phyloP scores from a whole-genome alignment of 2,797 vertebrate species.

The Chelidonichthys spinosus region DNA sequence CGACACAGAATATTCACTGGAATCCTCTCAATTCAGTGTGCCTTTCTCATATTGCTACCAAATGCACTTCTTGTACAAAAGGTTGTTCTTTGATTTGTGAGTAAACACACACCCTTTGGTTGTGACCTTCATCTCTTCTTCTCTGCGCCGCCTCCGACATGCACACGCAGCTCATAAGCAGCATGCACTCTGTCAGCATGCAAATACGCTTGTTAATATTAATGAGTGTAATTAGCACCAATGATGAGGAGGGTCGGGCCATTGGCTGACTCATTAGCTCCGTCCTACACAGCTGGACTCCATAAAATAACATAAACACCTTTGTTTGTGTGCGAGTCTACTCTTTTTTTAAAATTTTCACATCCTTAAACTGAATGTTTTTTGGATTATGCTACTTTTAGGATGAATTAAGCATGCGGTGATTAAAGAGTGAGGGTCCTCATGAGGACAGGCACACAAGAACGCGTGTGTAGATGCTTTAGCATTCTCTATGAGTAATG shows the following conservation, averaged over 20 bases:
- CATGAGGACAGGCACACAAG: background rate
- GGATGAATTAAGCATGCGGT: background rate
- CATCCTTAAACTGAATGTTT: background rate
- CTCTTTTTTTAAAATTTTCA: background rate
- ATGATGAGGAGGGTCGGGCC: slow-evolving; percentile 65
- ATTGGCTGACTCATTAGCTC: slow-evolving; percentile 47
- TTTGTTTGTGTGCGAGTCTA: slow-evolving; percentile 1
- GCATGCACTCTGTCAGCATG: slow-evolving; percentile 56
- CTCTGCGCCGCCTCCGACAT: slow-evolving; percentile 23
- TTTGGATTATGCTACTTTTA: background rate
- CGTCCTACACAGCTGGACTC: slow-evolving; percentile 68
- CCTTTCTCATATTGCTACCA: background rate
- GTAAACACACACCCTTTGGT: slow-evolving; percentile 2
- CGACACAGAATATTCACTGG: background rate
- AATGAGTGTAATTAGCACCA: slow-evolving; percentile 76
- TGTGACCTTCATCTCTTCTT: slow-evolving; percentile 31
- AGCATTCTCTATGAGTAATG: slow-evolving; percentile 18
- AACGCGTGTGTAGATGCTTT: background rate
- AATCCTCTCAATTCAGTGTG: too few species aligned
- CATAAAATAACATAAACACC: slow-evolving; percentile 29
- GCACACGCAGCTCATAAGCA: slow-evolving; percentile 52
- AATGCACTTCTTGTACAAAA: too few species aligned
- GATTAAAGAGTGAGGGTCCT: background rate
- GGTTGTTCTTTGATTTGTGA: background rate
- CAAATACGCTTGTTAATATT: slow-evolving; percentile 77